Evolutionary conservation across 2,888 invertebrate genomes (phyloP).

Genomic region (Ommatoiulus sabulosus): DNA sequence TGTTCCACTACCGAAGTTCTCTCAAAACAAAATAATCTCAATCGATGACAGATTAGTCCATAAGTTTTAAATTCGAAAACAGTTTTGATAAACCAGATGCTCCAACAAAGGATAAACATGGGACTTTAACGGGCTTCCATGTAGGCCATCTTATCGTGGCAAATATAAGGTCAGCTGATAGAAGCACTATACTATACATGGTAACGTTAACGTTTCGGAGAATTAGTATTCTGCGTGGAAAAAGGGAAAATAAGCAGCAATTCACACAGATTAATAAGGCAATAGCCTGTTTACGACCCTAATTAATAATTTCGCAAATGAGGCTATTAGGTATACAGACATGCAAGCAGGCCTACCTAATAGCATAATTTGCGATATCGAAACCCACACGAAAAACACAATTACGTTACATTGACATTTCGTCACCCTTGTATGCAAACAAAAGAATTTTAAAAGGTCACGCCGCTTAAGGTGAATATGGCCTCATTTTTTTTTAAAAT

Average conservation of each 20-base stretch:
- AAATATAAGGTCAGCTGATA: slow-evolving; percentile 40
- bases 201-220: background rate
- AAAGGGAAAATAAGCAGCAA: background rate
- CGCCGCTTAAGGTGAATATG: background rate
- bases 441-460: slow-evolving; percentile 8
- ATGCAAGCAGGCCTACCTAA: background rate
- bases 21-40: background rate
- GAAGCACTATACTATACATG: background rate
- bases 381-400: background rate
- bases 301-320: slow-evolving; percentile 40
- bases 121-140: background rate
- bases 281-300: background rate
- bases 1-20: no score
- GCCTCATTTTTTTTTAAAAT: slow-evolving; percentile 8
- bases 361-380: background rate
- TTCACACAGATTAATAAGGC: background rate
- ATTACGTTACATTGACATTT: background rate
- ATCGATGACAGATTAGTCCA: background rate
- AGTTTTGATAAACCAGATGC: background rate
- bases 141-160: slow-evolving; percentile 14
- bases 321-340: slow-evolving; percentile 29
- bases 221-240: background rate
- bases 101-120: slow-evolving; percentile 20
- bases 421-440: slow-evolving; percentile 35
- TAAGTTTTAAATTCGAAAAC: background rate